These are phyloP conservation scores for Anthrax anthrax DNA, from an alignment of 2,888 invertebrate genomes.

Conservation along the genomic window DNA sequence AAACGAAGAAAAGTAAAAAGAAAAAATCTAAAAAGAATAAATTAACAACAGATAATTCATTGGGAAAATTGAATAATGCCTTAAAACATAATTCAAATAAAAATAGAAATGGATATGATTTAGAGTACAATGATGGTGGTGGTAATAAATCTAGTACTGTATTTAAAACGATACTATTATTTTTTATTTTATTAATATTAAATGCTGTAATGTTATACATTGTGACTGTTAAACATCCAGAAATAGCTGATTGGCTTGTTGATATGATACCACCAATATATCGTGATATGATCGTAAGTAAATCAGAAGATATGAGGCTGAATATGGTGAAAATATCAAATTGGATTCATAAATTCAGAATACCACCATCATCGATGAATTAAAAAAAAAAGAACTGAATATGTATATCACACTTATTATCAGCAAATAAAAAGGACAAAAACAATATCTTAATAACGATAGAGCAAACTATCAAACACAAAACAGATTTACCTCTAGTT, in stretches of 20 bases:
- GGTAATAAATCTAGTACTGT: constrained; percentile 18
- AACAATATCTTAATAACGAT: too few species aligned
- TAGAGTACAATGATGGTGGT: background rate
- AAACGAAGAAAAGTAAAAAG: constrained; percentile 13
- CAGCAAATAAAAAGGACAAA: too few species aligned
- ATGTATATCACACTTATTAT: too few species aligned
- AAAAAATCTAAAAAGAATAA: constrained; percentile 14
- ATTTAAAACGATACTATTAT: constrained; percentile 25
- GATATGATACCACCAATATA: constrained; percentile 29
- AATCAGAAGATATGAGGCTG: constrained; percentile 21
- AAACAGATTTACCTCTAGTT: too few species aligned
- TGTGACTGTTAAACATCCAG: constrained; percentile 31
- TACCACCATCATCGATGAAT: constrained; percentile 13
- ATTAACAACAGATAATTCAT: constrained; percentile 5
- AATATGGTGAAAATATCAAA: constrained; percentile 29
- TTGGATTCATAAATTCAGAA: constrained; percentile 28
- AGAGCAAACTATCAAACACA: too few species aligned
- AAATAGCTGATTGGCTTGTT: constrained; percentile 27
- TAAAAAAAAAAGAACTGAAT: background rate
- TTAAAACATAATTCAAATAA: constrained; percentile 12
- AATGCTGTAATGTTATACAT: constrained; percentile 28
- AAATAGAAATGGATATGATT: constrained; percentile 5
- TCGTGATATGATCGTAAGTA: constrained; percentile 29
- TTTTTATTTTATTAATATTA: constrained; percentile 24
- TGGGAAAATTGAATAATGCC: background rate